phyloP scores from a whole-genome alignment of 2,113 vertebrate genomes.

The Pomatorhinus ruficollis region DNA sequence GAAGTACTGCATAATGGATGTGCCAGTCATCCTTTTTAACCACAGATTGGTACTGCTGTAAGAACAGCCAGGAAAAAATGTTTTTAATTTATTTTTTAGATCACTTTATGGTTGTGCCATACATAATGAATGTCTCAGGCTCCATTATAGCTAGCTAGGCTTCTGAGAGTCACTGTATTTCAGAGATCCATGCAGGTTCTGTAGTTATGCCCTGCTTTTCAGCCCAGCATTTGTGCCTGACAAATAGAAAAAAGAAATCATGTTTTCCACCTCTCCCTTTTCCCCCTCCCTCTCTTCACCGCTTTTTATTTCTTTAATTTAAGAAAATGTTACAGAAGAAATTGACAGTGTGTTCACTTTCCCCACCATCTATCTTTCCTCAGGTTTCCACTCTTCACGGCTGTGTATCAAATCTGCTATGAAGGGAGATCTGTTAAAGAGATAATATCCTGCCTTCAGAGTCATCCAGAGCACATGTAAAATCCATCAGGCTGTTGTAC shows the following conservation, averaged over 20 bases:
- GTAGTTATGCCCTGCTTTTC: background rate
- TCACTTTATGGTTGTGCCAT: background rate
- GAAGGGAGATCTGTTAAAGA: slow-evolving; percentile 81
- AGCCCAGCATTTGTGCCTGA: background rate
- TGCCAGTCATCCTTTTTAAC: background rate
- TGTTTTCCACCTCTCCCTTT: background rate
- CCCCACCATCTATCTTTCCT: background rate
- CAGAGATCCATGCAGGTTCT: background rate
- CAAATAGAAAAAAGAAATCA: background rate
- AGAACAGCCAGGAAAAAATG: background rate
- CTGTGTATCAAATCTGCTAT: slow-evolving; percentile 88
- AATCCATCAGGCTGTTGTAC: background rate
- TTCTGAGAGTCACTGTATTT: background rate
- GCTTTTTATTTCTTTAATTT: background rate
- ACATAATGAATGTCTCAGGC: background rate
- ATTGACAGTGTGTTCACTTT: rapidly evolving
- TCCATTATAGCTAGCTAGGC: background rate
- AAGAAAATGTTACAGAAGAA: background rate
- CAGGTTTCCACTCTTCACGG: slow-evolving; percentile 86
- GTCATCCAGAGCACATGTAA: slow-evolving; percentile 85
- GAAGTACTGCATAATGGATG: background rate
- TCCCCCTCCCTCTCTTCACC: background rate
- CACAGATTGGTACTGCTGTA: background rate
- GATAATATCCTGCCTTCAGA: slow-evolving; percentile 86
- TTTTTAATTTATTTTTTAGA: background rate